Percentiles rank a stretch among this genome's conserved stretches.
Evolutionary conservation across 2,113 vertebrate genomes (phyloP).

Genomic region (Erythrocercus mccallii): DNA sequence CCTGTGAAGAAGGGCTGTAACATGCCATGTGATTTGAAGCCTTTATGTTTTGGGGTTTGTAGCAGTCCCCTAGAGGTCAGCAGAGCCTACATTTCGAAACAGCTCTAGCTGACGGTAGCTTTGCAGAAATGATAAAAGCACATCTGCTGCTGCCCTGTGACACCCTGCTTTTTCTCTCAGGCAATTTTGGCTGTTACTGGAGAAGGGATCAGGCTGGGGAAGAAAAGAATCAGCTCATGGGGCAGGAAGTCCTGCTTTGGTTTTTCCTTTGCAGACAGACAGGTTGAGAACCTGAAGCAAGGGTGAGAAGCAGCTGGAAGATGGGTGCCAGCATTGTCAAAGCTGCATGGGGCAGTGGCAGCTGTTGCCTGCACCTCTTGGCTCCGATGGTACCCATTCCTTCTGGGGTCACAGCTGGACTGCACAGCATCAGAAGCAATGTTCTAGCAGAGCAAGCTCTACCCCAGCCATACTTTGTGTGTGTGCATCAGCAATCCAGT

Average conservation of each 20-base stretch:
- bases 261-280: not conserved
- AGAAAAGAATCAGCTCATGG: not conserved
- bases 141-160: not conserved
- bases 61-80: conserved; percentile 75
- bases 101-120: not conserved
- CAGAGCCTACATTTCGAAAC: conserved; percentile 9
- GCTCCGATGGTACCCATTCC: accelerated
- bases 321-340: no score
- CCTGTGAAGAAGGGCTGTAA: not conserved
- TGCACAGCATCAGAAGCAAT: not conserved
- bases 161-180: not conserved
- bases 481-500: not conserved
- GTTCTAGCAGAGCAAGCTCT: not conserved
- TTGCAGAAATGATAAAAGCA: not conserved
- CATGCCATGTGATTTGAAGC: not conserved
- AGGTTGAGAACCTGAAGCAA: not conserved
- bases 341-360: not conserved
- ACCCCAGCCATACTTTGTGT: not conserved
- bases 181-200: not conserved
- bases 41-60: not conserved
- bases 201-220: not conserved
- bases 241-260: not conserved
- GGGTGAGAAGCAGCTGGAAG: not conserved
- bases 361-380: not conserved
- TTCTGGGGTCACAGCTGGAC: accelerated